Percentiles rank a stretch among this genome's conserved stretches.
Evolutionary conservation across 2,113 vertebrate genomes (phyloP).

Genomic region (Zosterops lateralis): DNA sequence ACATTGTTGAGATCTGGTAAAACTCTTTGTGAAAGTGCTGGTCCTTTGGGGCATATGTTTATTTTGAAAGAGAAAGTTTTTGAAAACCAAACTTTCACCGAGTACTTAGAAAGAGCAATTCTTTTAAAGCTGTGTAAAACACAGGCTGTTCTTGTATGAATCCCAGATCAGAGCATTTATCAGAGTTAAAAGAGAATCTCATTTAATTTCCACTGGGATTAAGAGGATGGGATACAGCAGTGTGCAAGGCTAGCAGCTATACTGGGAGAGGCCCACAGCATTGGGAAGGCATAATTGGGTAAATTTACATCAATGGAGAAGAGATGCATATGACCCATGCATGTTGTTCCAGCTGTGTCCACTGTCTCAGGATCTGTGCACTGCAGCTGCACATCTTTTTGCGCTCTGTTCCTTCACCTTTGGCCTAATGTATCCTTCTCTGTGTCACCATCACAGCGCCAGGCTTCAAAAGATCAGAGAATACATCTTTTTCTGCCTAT

Average conservation of each 20-base stretch:
- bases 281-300: background rate
- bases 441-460: background rate
- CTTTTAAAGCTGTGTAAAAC: background rate
- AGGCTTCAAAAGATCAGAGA: background rate
- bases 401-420: background rate
- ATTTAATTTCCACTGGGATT: background rate
- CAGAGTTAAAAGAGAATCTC: background rate
- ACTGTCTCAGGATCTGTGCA: background rate
- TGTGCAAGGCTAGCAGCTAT: background rate
- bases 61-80: background rate
- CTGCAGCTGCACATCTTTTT: background rate
- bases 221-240: background rate
- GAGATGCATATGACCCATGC: rapidly evolving
- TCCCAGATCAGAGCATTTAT: background rate
- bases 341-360: background rate
- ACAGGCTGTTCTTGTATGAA: background rate
- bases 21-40: background rate
- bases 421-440: background rate
- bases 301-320: background rate
- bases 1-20: background rate
- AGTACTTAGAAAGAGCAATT: background rate
- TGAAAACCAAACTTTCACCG: background rate
- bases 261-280: background rate
- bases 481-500: background rate
- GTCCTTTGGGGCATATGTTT: background rate